Conservation (phyloP, 2,113 vertebrate genomes). For the Phyllopteryx taeniolatus region DNA sequence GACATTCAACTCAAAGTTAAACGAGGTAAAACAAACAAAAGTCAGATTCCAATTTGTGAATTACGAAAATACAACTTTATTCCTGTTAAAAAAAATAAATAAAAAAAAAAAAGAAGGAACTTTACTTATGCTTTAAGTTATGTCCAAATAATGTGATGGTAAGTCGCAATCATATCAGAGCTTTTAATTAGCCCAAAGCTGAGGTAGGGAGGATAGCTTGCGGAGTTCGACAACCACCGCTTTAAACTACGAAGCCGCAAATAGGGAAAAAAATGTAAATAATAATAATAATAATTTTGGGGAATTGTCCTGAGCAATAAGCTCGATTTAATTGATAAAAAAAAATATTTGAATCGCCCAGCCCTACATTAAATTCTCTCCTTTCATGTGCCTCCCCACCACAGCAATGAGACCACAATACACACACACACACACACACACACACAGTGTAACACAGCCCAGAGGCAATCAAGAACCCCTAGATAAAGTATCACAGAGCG, state of each 20-base stretch:
- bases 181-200: no score
- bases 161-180: no score
- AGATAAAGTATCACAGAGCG: slow-evolving; percentile 48
- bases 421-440: slow-evolving; percentile 1
- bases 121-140: no score
- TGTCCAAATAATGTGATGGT: no score
- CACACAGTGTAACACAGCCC: slow-evolving; percentile 25
- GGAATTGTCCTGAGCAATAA: slow-evolving; percentile 52
- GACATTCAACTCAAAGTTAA: no score
- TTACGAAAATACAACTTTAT: background rate
- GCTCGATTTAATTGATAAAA: background rate
- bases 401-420: slow-evolving; percentile 16
- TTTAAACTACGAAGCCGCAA: background rate
- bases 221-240: no score
- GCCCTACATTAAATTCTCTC: background rate
- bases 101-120: no score
- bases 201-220: no score
- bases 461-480: slow-evolving; percentile 34
- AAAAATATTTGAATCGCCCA: background rate
- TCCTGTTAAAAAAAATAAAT: no score
- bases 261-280: background rate
- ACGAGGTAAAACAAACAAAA: background rate
- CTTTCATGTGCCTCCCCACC: background rate
- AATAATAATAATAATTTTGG: background rate
- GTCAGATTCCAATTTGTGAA: background rate